Base-by-base conservation (phyloP, 1,140 invertebrate species). In the Brachionus koreanus region DNA sequence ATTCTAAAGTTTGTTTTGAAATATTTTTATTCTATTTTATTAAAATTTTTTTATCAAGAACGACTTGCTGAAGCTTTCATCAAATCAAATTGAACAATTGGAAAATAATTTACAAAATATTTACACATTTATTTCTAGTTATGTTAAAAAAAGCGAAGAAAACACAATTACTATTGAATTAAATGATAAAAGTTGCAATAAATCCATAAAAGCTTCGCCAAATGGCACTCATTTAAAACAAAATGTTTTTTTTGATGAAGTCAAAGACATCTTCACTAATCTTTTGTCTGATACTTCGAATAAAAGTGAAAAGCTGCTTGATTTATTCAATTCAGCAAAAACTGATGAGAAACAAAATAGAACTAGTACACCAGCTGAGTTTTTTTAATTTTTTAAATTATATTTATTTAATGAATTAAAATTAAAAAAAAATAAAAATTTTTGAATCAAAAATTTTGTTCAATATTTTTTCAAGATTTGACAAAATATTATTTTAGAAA, bases 321-420 rank as follows among this genome's bases (percentile, higher is more conserved):
- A 69, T 39, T 69, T 69, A 39, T 69, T 69, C 16, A 39, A 69
- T 19, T 69, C 65, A 3, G 9, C 19, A 0, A 69, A 23, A 16
- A n/a, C 37, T 19, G 19, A 69, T 42, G 63, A 67, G 10, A 69
- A 69, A 37, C 65, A 69, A 69, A 69, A 69, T 69, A 69, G 65
- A 19, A 69, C 65, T n/a, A 69, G 65, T 69, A 69, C 65, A 39
- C 65, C 65, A 9, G 65, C 65, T 12, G 65, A 69, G 35, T 69
- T 69, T 69, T 42, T 69, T 13, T 69, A 39, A 69, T 7, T 39
- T 37, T 69, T 69, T 29, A 29, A 29, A 29, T 2, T 2, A 29
- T 29, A 29, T 29, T n/a, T n/a, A n/a, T 29, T 29, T 29, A 29
- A 29, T 29, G 1, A 2, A 29, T 29, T 29, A 3, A 29, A 2